These are phyloP conservation scores for Cardiocondyla obscurior DNA, from an alignment of 1,140 invertebrate species.

Conservation along the genomic window DNA sequence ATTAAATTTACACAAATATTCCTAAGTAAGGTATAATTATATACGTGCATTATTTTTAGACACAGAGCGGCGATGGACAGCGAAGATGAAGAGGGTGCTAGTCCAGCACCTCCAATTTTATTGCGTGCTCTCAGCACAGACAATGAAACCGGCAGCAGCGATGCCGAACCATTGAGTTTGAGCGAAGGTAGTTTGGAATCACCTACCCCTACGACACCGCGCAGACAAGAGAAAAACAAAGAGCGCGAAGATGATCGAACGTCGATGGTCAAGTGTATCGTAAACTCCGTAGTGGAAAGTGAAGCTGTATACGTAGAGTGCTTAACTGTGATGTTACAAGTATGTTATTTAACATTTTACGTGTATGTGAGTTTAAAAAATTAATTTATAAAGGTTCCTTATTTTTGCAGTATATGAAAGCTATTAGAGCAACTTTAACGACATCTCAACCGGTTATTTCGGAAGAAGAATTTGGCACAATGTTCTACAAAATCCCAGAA, in stretches of 20 bases:
- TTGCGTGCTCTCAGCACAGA: constrained; percentile 81
- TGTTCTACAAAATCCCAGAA: constrained; percentile 97
- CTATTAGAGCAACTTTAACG: constrained; percentile 92
- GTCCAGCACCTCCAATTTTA: constrained; percentile 80
- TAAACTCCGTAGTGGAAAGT: constrained; percentile 95
- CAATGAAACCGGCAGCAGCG: constrained; percentile 83
- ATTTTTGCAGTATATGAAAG: constrained; percentile 93
- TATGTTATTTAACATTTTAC: constrained; percentile 78
- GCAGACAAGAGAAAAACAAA: constrained; percentile 78
- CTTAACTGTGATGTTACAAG: constrained; percentile 93
- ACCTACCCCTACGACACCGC: constrained; percentile 82
- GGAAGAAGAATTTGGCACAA: constrained; percentile 94
- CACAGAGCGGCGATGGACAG: constrained; percentile 82
- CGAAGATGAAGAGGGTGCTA: constrained; percentile 81
- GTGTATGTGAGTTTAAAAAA: not conserved
- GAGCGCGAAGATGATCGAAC: constrained; percentile 87
- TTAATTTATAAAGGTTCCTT: not conserved
- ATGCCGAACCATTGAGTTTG: constrained; percentile 82
- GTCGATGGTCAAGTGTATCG: constrained; percentile 92
- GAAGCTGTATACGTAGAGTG: constrained; percentile 95
- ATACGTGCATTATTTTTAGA: constrained; percentile 67
- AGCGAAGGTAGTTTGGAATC: constrained; percentile 83
- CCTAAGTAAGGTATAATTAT: not conserved
- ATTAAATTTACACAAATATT: constrained; percentile 13
- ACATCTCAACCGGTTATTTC: constrained; percentile 95